A percentile compares a stretch with the other conserved stretches of the same genome.
These are phyloP conservation scores for Pseudolaguvia tuberculata DNA, from an alignment of 2,113 vertebrate species.

Conservation along the genomic window DNA sequence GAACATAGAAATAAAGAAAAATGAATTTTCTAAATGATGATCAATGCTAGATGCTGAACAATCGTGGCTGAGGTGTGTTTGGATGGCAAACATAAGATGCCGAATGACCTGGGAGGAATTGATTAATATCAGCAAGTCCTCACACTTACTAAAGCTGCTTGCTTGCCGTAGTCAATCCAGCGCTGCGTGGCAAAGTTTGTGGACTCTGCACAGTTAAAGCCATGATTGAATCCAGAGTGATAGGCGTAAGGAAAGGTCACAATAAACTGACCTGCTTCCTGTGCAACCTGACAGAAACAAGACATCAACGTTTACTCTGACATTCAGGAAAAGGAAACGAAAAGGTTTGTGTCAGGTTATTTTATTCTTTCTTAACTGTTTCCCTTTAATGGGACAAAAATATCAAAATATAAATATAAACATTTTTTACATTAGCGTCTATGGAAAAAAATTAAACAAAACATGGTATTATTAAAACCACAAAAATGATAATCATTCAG, in stretches of 20 bases:
- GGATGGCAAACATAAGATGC: neutral
- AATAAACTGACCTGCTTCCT: slow-evolving; percentile 94
- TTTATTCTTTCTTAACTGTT: no score
- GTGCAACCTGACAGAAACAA: slow-evolving; percentile 75
- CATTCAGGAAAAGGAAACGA: no score
- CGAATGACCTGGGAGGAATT: neutral
- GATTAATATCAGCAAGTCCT: neutral
- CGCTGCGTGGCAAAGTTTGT: slow-evolving; percentile 93
- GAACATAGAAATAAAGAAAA: neutral
- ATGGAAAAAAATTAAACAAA: no score
- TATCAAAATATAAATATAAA: no score
- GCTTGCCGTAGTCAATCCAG: slow-evolving; percentile 97
- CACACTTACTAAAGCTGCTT: slow-evolving; percentile 82
- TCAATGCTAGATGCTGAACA: neutral
- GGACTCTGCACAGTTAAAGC: slow-evolving; percentile 97
- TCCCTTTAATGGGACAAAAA: no score
- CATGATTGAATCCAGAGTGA: slow-evolving; percentile 97
- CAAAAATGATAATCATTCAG: no score
- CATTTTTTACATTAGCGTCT: no score
- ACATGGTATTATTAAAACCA: no score
- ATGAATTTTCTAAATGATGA: neutral
- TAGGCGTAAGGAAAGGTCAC: slow-evolving; percentile 94
- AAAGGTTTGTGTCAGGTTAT: no score
- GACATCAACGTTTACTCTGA: neutral
- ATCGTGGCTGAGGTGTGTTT: neutral